Conservation (phyloP, 2,888 invertebrate species). For the Macrophya alboannulata region DNA sequence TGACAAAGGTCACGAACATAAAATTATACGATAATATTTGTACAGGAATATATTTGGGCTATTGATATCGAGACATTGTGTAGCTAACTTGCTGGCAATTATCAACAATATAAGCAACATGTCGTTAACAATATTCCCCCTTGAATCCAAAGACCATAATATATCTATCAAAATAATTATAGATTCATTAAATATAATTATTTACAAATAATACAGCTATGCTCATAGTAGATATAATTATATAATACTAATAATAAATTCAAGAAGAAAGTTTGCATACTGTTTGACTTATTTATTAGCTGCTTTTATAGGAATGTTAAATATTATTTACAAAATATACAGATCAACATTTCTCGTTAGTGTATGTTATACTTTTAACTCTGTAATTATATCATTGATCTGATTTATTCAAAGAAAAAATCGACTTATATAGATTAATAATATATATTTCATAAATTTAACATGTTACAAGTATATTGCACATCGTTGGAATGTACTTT, state of each 20-base stretch:
- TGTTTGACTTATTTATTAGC: not conserved
- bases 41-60: not conserved
- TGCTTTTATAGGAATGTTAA: not conserved
- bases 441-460: slow-evolving; percentile 9
- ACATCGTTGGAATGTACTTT: slow-evolving; percentile 20
- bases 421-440: not conserved
- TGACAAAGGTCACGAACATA: not conserved
- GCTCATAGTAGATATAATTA: not conserved
- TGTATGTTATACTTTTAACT: not conserved
- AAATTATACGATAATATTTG: not conserved
- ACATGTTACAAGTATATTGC: slow-evolving; percentile 6
- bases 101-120: no score
- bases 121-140: not conserved
- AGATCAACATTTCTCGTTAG: not conserved
- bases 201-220: not conserved
- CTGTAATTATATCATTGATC: not conserved
- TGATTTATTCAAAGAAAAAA: not conserved
- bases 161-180: not conserved
- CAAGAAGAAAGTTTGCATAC: not conserved
- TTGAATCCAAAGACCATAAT: not conserved
- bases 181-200: not conserved
- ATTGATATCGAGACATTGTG: not conserved
- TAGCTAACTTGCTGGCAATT: not conserved
- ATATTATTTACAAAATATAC: slow-evolving; percentile 25
- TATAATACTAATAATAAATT: not conserved